Conservation (phyloP, 2,888 invertebrate genomes). For the Sipha maydis region DNA sequence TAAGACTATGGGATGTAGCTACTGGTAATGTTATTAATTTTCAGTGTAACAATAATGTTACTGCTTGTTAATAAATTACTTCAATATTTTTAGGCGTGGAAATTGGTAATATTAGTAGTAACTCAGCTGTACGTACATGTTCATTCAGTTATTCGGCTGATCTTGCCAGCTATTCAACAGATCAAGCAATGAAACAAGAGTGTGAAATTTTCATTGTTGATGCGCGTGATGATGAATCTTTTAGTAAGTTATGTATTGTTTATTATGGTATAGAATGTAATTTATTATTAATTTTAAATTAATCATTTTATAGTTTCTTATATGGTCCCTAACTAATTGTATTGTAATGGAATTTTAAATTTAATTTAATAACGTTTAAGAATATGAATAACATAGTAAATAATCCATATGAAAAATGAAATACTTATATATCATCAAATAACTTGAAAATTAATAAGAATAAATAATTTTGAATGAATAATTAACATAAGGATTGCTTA, state of each 20-base stretch:
- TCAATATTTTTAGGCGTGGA: constrained; percentile 72
- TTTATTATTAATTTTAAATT: not conserved
- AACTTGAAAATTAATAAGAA: no score
- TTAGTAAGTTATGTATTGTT: constrained; percentile 58
- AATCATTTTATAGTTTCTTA: not conserved
- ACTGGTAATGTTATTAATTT: constrained; percentile 72
- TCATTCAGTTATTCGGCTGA: constrained; percentile 93
- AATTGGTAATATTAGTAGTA: constrained; percentile 71
- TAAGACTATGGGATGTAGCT: constrained; percentile 88
- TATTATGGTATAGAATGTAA: not conserved
- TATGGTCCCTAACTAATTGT: not conserved
- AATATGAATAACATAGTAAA: not conserved
- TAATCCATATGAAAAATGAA: not conserved
- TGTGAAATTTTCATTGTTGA: constrained; percentile 92
- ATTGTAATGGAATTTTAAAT: not conserved
- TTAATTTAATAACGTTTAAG: no score
- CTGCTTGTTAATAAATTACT: constrained; percentile 24
- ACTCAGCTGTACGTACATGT: constrained; percentile 91
- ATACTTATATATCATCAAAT: no score
- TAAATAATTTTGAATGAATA: no score
- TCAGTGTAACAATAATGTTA: not conserved
- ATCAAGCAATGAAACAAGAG: constrained; percentile 88
- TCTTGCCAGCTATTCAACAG: constrained; percentile 92
- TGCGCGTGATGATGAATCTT: constrained; percentile 70
- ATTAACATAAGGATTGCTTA: no score